Conservation (phyloP, 2,888 invertebrate species). For the Tiliacea citrago region DNA sequence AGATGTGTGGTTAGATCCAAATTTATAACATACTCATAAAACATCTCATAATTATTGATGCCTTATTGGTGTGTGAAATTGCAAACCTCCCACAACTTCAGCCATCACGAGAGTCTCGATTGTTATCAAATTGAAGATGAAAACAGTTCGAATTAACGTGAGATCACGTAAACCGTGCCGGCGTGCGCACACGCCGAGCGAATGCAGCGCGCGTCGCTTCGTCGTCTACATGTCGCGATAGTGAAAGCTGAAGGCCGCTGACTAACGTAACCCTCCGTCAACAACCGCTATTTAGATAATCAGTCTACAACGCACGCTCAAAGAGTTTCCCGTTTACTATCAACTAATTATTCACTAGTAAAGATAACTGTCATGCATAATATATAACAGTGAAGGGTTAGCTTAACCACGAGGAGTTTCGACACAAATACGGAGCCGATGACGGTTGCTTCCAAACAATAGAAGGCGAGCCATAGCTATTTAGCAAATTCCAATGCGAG, state of each 20-base stretch:
- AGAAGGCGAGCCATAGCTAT: conserved; percentile 19
- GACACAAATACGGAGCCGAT: conserved; percentile 22
- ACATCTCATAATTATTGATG: not conserved
- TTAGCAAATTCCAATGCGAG: conserved; percentile 20
- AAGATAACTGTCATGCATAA: conserved; percentile 12
- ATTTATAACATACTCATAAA: not conserved
- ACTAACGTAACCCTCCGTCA: conserved; percentile 70
- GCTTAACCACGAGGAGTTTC: conserved; percentile 14
- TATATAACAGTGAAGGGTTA: conserved; percentile 23
- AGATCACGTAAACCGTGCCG: conserved; percentile 50
- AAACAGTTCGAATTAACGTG: conserved; percentile 45
- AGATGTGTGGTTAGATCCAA: not conserved
- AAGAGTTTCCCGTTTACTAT: conserved; percentile 33
- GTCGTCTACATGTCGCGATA: conserved; percentile 73
- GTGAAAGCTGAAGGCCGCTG: conserved; percentile 84
- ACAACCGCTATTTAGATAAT: conserved; percentile 64
- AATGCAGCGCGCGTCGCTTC: conserved; percentile 59
- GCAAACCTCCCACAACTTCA: not conserved
- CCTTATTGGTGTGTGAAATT: not conserved
- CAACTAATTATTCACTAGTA: conserved; percentile 14
- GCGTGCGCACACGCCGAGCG: conserved; percentile 45
- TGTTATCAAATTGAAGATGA: conserved; percentile 28
- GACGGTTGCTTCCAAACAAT: conserved; percentile 31
- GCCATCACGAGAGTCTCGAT: not conserved
- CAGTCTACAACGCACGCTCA: conserved; percentile 39